These are phyloP conservation scores for Meloidogyne exigua DNA, from an alignment of 1,140 invertebrate species.

Conservation along the genomic window DNA sequence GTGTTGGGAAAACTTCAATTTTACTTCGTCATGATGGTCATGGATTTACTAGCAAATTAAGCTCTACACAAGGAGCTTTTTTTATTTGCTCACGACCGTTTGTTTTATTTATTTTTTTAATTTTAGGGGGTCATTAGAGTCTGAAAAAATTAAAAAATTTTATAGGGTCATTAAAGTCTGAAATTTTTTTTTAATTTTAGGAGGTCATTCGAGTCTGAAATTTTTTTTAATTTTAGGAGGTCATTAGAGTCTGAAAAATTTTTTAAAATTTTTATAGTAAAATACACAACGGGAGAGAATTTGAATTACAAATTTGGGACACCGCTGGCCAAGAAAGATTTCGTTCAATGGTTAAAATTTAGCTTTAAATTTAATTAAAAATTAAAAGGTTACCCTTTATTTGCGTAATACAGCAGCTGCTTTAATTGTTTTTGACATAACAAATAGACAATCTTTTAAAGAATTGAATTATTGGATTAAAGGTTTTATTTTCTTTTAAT, in stretches of 20 bases:
- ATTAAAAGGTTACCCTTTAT: constrained; percentile 36
- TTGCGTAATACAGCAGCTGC: constrained; percentile 92
- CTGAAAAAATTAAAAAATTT: not conserved
- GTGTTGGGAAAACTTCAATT: constrained; percentile 48
- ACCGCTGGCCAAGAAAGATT: constrained; percentile 96
- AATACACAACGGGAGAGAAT: constrained; percentile 32
- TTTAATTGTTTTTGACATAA: constrained; percentile 98
- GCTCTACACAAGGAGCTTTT: constrained; percentile 36
- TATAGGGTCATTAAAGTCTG: not conserved
- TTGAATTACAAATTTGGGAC: constrained; percentile 68
- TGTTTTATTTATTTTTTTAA: constrained; percentile 8
- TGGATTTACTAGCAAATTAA: constrained; percentile 42
- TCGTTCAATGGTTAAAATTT: constrained; percentile 91
- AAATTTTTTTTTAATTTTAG: not conserved
- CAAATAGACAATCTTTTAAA: constrained; percentile 71
- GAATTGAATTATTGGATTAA: constrained; percentile 39
- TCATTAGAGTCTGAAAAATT: no score
- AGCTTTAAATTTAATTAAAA: not conserved
- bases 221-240: not conserved
- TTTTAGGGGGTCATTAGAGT: not conserved
- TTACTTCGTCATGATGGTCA: constrained; percentile 45
- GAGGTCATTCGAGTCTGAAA: no score
- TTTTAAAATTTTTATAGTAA: no score
- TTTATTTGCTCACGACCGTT: constrained; percentile 32
- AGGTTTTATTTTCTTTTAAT: constrained; percentile 14